These are phyloP conservation scores for Tenthredo scrophulariae DNA, from an alignment of 2,888 invertebrate species.

Conservation along the genomic window DNA sequence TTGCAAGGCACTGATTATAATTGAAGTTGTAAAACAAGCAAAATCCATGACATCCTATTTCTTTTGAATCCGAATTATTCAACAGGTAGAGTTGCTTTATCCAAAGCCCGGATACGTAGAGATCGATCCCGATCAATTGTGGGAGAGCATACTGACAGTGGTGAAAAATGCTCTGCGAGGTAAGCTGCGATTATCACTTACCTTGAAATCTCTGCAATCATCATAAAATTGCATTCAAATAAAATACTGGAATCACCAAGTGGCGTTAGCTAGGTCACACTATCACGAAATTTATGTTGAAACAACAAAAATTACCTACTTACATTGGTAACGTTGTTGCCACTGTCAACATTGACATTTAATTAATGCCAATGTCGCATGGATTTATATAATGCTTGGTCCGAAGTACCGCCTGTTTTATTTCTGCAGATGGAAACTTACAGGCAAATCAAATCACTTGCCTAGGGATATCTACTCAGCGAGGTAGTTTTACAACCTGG, in stretches of 20 bases:
- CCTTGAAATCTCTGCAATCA: constrained; percentile 5
- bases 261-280: background rate
- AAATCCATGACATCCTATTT: background rate
- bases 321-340: background rate
- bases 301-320: background rate
- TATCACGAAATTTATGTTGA: background rate
- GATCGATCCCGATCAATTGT: constrained; percentile 92
- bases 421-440: constrained; percentile 84
- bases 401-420: background rate
- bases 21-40: background rate
- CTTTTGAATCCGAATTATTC: constrained; percentile 55
- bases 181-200: constrained; percentile 73
- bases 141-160: constrained; percentile 85
- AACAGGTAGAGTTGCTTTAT: constrained; percentile 88
- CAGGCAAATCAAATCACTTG: constrained; percentile 85
- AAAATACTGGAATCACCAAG: background rate
- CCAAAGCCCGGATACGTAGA: constrained; percentile 91
- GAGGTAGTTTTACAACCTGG: constrained; percentile 92
- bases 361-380: background rate
- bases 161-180: constrained; percentile 86
- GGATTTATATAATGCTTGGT: background rate
- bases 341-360: background rate
- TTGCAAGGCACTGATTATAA: background rate
- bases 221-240: background rate
- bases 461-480: constrained; percentile 91